Percentiles rank a stretch among this genome's conserved stretches.
Evolutionary conservation across 2,113 vertebrate species (phyloP).

Genomic region (Chlamydotis undulata): DNA sequence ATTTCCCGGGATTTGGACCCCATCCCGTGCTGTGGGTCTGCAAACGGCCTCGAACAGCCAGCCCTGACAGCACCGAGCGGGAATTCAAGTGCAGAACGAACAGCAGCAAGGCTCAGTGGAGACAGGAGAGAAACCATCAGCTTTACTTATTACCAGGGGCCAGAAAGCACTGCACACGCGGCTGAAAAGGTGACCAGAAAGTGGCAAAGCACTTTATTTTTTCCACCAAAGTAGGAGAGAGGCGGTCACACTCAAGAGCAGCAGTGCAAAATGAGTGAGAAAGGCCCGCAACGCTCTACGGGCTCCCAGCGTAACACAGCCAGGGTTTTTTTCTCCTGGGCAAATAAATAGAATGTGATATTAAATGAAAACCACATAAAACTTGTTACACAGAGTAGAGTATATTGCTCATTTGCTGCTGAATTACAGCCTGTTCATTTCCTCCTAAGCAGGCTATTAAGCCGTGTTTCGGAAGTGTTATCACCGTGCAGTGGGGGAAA

Average conservation of each 20-base stretch:
- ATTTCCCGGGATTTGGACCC: not conserved
- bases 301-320: not conserved
- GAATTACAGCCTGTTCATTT: constrained; percentile 50
- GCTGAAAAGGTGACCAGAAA: not conserved
- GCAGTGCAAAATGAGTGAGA: not conserved
- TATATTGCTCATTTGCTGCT: constrained; percentile 38
- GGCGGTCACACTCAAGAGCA: not conserved
- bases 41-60: not conserved
- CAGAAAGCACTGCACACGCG: not conserved
- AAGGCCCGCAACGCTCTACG: accelerated
- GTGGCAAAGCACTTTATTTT: not conserved
- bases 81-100: not conserved
- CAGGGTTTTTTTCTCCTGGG: not conserved
- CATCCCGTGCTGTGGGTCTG: not conserved
- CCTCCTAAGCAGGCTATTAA: constrained; percentile 41
- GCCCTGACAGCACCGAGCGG: accelerated
- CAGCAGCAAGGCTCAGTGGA: not conserved
- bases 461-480: constrained; percentile 17
- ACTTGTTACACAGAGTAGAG: constrained; percentile 20
- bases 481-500: not conserved
- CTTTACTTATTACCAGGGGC: not conserved
- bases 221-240: not conserved
- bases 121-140: not conserved
- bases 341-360: constrained; percentile 45
- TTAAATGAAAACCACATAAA: constrained; percentile 52